Evolutionary conservation across 2,888 invertebrate species (phyloP), one percentile per base, ranked within the genome.

Genomic region (Bruchidius siliquastri): DNA sequence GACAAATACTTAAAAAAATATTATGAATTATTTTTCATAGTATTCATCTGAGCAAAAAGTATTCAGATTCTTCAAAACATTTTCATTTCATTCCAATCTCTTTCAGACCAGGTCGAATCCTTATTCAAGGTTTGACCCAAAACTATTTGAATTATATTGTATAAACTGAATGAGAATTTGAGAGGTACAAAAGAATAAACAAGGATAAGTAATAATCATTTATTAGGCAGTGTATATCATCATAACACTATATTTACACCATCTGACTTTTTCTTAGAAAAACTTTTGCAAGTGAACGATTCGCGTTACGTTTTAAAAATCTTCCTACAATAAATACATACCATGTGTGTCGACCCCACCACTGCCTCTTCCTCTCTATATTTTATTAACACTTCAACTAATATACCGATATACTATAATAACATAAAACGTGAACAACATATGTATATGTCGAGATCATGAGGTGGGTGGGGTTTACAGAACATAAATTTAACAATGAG

Each of bases 211-310:
- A 75, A 83, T 87, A 87, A 86, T 87, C 86, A 86, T 85, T 85
- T 83, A 85, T 86, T 85, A 87, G 86, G 86, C 86, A 87, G 86
- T 86, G 86, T 86, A 86, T 85, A 85, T 86, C 84, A 82, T 85
- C 85, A 85, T 86, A 86, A 86, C 85, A 86, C 86, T 86, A 86
- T 86, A 86, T 87, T 83, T 87, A 87, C 86, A 86, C 85, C 84
- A 85, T 83, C 85, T 83, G 80, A 80, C 81, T 78, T 79, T 79
- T 77, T 78, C 77, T 81, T 75, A 78, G 82, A 82, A 84, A 81
- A 83, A 83, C 82, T 82, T 80, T 80, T 81, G 80, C 81, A 81
- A 78, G 80, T 82, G 81, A 82, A 75, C 76, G 74, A 75, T 82
- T 79, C 78, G 80, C 81, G 81, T 69, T 73, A 76, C 80, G 80